Base-by-base conservation (phyloP, 2,797 vertebrate genomes). In the Chrosomus eos region DNA sequence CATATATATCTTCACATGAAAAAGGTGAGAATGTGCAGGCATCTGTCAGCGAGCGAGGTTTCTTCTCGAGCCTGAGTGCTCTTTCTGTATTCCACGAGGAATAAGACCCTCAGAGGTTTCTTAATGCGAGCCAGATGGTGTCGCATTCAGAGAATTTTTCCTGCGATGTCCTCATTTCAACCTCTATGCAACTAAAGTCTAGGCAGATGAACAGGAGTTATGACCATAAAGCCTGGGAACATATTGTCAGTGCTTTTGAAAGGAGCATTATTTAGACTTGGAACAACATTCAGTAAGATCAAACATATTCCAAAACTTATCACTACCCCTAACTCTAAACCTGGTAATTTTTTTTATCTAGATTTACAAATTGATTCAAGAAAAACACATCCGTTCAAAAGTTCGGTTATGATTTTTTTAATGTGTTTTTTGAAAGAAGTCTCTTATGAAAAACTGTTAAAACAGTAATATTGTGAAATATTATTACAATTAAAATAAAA, bases 121-220 rank as follows among this genome's bases (percentile, higher is more conserved):
- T 82, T 73, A 75, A 82, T 67, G 36, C 5, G 51, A 74, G 51
- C 84, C 86, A 85, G 84, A 86, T 86, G 88, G 88, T 87, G 48
- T 71, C 62, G 23, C 72, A 74, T 84, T 73, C 80, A 51, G 64
- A 51, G 72, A 40, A 66, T 85, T 79, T 58, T 77, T 76, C 51
- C 81, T 73, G 80, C 21, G 45, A 68, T 68, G 75, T 86, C 77
- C 76, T 31, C 40, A 60, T 80, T 82, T 85, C 77, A 84, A 84
- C 83, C 86, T 80, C 80, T 31, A 38, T 43, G 64, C 55, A 64
- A 77, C 83, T 83, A 77, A 86, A 83, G 62, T 83, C 67, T 60
- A 40, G 80, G 80, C 80, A 85, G 71, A 76, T 67, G 68, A 75
- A 79, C 73, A 73, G 36, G 33, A 64, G 64, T 82, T 84, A 82